Evolutionary conservation across 2,888 invertebrate genomes (phyloP).

Genomic region (Plebejus melissa): DNA sequence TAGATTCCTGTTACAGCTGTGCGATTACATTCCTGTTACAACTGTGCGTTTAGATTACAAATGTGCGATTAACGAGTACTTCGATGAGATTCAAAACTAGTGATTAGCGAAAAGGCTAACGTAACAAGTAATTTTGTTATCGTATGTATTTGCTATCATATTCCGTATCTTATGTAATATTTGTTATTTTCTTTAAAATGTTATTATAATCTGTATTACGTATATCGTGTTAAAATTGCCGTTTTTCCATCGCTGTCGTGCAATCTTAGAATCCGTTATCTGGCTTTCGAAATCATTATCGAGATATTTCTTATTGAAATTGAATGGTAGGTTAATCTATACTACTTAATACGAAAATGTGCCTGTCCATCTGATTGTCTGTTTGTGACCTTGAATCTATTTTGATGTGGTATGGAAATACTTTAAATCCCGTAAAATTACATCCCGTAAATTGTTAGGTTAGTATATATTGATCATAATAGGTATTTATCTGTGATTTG

Average conservation of each 20-base stretch:
- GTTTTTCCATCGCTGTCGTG: background rate
- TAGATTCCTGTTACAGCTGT: background rate
- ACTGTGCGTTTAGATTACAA: background rate
- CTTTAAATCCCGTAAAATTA: no score
- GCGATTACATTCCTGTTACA: background rate
- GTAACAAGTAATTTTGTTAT: background rate
- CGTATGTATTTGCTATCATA: background rate
- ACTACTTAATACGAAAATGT: background rate
- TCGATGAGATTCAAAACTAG: background rate
- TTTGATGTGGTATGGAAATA: no score
- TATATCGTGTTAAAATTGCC: background rate
- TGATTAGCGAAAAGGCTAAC: background rate
- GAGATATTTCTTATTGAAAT: constrained; percentile 1
- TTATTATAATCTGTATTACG: background rate
- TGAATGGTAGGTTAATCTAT: background rate
- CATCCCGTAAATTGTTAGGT: no score
- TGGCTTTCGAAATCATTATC: constrained; percentile 2
- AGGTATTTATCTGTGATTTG: no score
- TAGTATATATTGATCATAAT: no score
- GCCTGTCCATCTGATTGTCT: background rate
- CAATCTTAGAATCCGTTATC: constrained; percentile 17
- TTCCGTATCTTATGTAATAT: background rate
- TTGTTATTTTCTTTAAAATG: background rate
- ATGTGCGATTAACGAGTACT: background rate
- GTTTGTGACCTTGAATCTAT: no score